These are phyloP conservation scores for Catostylus mosaicus DNA, from an alignment of 30 jellyfish, hydroid and myxozoan species.

Conservation along the genomic window DNA sequence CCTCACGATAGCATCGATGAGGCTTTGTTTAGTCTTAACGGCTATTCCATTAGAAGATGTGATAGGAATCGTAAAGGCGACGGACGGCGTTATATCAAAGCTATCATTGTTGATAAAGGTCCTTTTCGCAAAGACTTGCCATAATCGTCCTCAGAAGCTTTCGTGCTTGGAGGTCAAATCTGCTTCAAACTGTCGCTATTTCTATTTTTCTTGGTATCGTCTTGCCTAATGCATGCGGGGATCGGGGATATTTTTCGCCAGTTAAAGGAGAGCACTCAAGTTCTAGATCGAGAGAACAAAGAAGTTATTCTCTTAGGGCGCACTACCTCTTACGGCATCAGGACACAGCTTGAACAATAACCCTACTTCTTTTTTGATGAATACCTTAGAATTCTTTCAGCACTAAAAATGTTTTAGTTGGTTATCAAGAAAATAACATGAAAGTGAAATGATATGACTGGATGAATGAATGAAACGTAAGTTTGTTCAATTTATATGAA, in stretches of 20 bases:
- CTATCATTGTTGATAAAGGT: neutral
- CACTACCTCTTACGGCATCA: too few species aligned
- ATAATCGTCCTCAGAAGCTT: neutral
- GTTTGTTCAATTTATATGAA: too few species aligned
- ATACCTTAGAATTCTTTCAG: too few species aligned
- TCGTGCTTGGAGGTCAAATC: neutral
- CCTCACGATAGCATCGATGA: neutral
- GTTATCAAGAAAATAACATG: too few species aligned
- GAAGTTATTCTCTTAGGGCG: too few species aligned
- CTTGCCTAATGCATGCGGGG: neutral
- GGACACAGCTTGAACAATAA: too few species aligned
- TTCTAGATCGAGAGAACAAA: neutral
- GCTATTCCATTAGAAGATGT: neutral
- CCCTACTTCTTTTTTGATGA: too few species aligned
- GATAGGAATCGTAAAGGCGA: neutral
- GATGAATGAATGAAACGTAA: too few species aligned
- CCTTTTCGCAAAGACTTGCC: neutral
- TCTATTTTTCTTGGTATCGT: neutral
- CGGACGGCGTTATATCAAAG: too few species aligned
- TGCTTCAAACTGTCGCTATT: neutral
- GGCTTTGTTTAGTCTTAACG: neutral
- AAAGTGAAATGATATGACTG: too few species aligned
- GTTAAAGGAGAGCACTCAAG: neutral
- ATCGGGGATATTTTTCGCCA: neutral
- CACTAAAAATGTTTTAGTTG: too few species aligned